Percentiles rank a stretch among this genome's conserved stretches.
Conservation (phyloP, 2,888 invertebrate genomes). For the Strigamia crassipes region DNA sequence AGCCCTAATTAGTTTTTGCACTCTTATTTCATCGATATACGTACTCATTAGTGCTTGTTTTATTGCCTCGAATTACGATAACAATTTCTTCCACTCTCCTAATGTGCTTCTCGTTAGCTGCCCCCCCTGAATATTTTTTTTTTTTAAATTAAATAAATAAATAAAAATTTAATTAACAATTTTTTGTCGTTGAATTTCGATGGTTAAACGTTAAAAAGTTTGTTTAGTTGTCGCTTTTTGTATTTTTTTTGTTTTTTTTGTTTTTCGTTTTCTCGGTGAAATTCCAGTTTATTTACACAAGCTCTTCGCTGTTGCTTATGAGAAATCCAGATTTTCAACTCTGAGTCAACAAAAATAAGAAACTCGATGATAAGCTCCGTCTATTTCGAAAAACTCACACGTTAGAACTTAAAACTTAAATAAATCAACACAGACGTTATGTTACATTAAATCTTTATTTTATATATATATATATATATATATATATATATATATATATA, state of each 20-base stretch:
- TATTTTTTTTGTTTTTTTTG: background rate
- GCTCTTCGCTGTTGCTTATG: constrained; percentile 2
- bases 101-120: no score
- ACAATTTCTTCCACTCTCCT: no score
- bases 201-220: no score
- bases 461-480: background rate
- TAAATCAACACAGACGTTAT: background rate
- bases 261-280: background rate
- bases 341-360: constrained; percentile 10
- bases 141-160: no score
- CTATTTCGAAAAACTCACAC: background rate
- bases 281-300: constrained; percentile 3
- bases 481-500: background rate
- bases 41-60: background rate
- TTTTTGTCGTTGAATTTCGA: background rate
- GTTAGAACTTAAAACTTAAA: background rate
- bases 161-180: no score
- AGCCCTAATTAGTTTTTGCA: background rate
- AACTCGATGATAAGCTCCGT: background rate
- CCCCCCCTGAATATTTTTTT: no score
- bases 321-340: constrained; percentile 3
- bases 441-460: no score
- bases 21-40: background rate
- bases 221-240: background rate
- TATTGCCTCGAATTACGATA: background rate